Percentiles rank a stretch among this genome's conserved stretches.
phyloP scores from a whole-genome alignment of 2,888 invertebrate species.

The Tigriopus californicus region DNA sequence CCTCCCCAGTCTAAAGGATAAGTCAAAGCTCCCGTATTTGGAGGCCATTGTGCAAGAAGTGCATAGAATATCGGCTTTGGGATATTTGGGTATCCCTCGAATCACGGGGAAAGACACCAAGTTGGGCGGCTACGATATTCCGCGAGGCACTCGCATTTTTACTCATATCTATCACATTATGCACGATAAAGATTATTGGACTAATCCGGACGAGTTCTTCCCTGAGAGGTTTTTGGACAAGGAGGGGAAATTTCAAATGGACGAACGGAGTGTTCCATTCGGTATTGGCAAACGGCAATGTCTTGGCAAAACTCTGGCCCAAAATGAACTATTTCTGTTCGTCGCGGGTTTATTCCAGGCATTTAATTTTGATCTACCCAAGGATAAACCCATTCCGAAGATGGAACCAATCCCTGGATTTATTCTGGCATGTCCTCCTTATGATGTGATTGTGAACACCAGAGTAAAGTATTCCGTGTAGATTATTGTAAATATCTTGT shows the following conservation, averaged over 20 bases:
- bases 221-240: neutral
- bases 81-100: neutral
- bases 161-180: neutral
- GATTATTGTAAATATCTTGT: no score
- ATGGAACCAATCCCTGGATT: no score
- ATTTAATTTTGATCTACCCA: neutral
- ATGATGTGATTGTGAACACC: no score
- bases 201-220: neutral
- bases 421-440: no score
- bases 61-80: neutral
- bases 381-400: no score
- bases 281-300: neutral
- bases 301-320: neutral
- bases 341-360: neutral
- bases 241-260: neutral
- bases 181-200: neutral
- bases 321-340: neutral
- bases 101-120: neutral
- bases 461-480: no score
- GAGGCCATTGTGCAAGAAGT: neutral
- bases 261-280: neutral
- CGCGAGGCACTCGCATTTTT: neutral
- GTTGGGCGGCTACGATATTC: neutral
- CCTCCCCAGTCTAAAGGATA: neutral
- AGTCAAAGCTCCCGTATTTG: neutral